Evolutionary conservation across 2,888 invertebrate species (phyloP).

Genomic region (Tipula confusa): DNA sequence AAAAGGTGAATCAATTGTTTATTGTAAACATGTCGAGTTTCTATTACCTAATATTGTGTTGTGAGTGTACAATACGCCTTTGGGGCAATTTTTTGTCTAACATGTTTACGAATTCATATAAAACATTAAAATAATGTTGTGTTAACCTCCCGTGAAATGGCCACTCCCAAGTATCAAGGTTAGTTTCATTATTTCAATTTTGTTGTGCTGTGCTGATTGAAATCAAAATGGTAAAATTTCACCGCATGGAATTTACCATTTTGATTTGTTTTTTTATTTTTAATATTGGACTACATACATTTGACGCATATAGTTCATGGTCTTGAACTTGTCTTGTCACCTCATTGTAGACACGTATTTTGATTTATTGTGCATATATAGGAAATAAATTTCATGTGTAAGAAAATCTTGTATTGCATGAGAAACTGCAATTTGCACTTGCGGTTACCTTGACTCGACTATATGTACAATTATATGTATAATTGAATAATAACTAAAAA

Average conservation of each 20-base stretch:
- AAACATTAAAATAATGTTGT: too few relatives aligned
- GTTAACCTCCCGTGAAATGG: background rate
- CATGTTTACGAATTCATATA: background rate
- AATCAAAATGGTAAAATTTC: background rate
- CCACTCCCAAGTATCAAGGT: background rate
- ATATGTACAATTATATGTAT: too few relatives aligned
- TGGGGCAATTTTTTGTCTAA: background rate
- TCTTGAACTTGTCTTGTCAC: conserved; percentile 9
- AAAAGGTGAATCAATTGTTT: background rate
- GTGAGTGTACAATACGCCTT: background rate
- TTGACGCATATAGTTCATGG: background rate
- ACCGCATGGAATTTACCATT: background rate
- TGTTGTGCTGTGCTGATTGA: background rate
- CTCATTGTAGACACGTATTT: background rate
- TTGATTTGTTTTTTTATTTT: background rate
- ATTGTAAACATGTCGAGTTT: background rate
- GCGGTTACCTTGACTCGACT: too few relatives aligned
- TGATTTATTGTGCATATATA: too few relatives aligned
- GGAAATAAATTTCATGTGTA: too few relatives aligned
- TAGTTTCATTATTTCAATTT: background rate
- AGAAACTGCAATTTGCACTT: too few relatives aligned
- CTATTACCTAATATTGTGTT: background rate
- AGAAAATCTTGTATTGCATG: too few relatives aligned
- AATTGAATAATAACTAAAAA: too few relatives aligned
- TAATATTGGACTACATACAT: background rate